Percentiles rank a stretch among this genome's conserved stretches.
phyloP scores from a whole-genome alignment of 2,113 vertebrate species.

The Dicrurus megarhynchus region DNA sequence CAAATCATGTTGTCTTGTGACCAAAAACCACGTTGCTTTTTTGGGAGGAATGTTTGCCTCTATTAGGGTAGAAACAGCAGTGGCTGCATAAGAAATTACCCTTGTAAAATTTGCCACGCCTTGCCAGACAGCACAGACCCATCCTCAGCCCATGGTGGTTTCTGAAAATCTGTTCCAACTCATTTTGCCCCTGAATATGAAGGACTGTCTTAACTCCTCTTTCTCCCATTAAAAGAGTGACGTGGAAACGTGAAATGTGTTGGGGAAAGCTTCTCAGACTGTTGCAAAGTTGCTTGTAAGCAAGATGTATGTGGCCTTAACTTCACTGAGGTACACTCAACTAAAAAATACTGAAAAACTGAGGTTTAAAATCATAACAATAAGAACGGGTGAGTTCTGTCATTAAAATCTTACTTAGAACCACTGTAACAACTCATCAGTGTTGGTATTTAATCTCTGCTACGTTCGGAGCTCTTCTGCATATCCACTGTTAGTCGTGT shows the following conservation, averaged over 20 bases:
- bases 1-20: background rate
- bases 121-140: background rate
- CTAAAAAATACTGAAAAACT: background rate
- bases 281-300: background rate
- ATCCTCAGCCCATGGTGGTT: rapidly evolving
- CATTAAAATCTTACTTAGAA: background rate
- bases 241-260: rapidly evolving
- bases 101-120: background rate
- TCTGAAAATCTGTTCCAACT: background rate
- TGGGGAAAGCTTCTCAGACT: background rate
- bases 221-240: background rate
- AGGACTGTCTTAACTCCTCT: background rate
- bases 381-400: background rate
- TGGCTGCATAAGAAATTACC: rapidly evolving
- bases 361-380: background rate
- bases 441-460: background rate
- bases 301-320: rapidly evolving
- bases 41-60: background rate
- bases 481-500: rapidly evolving
- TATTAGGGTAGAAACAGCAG: background rate
- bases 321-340: background rate
- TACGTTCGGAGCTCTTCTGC: background rate
- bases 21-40: background rate
- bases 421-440: background rate
- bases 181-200: background rate